Percentiles rank a stretch among this genome's conserved stretches.
These are phyloP conservation scores for Xenops minutus DNA, from an alignment of 2,797 vertebrate genomes.

Conservation along the genomic window DNA sequence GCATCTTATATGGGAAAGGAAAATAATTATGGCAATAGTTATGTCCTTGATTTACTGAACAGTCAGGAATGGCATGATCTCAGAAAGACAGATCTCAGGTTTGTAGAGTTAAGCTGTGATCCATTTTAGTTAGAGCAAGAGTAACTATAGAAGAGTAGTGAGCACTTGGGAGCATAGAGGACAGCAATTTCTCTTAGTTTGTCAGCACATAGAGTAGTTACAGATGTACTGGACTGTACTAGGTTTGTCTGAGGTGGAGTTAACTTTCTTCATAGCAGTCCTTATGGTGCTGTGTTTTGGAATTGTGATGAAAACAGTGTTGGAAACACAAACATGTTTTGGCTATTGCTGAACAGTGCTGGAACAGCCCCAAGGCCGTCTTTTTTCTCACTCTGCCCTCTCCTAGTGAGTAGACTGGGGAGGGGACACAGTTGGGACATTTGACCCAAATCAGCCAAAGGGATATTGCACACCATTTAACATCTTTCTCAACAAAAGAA, in stretches of 20 bases:
- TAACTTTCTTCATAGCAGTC: neutral
- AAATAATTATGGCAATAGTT: neutral
- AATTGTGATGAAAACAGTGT: neutral
- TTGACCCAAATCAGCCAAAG: neutral
- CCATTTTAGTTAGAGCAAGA: neutral
- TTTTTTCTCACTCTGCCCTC: neutral
- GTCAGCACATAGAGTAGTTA: neutral
- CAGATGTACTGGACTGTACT: neutral
- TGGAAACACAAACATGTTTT: neutral
- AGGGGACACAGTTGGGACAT: neutral
- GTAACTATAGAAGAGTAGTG: neutral
- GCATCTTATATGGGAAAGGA: neutral
- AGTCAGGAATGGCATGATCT: neutral
- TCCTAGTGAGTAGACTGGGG: neutral
- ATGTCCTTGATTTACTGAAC: neutral
- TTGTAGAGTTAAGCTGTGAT: neutral
- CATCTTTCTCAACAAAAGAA: neutral
- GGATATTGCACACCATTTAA: rapidly evolving
- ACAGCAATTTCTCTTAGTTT: neutral
- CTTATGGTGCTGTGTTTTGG: neutral
- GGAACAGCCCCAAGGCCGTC: neutral
- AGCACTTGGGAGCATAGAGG: neutral
- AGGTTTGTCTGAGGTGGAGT: neutral
- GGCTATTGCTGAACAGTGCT: neutral
- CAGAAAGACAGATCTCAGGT: neutral